Evolutionary conservation across 2,888 invertebrate species (phyloP).

Genomic region (Cecidostiba fungosa): DNA sequence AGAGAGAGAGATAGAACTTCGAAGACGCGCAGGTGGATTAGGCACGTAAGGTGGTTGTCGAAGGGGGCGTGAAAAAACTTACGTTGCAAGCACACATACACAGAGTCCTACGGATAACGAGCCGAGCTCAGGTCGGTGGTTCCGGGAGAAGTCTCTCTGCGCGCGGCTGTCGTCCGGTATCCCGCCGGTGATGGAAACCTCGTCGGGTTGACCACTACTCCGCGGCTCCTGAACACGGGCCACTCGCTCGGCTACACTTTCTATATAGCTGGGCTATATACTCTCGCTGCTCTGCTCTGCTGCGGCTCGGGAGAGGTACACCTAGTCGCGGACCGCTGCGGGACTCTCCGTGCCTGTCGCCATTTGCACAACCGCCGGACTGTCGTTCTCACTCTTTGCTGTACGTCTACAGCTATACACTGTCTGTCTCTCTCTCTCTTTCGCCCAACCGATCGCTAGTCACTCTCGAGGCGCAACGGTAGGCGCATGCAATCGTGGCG

Average conservation of each 20-base stretch:
- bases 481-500: conserved; percentile 56
- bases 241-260: conserved; percentile 2
- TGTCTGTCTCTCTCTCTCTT: conserved; percentile 16
- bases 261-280: neutral
- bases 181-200: neutral
- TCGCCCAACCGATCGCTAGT: neutral
- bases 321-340: conserved; percentile 73
- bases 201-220: neutral
- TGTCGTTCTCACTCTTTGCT: conserved; percentile 34
- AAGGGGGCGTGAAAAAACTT: conserved; percentile 7
- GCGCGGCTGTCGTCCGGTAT: neutral
- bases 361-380: conserved; percentile 75
- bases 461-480: conserved; percentile 13
- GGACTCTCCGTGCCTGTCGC: conserved; percentile 77
- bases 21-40: conserved; percentile 13
- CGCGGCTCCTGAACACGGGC: conserved; percentile 5
- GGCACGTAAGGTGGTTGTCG: conserved; percentile 12
- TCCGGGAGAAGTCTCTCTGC: neutral
- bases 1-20: neutral
- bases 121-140: neutral
- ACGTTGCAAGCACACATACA: neutral
- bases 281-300: neutral
- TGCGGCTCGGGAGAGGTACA: neutral
- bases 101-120: neutral
- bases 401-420: conserved; percentile 5